A percentile compares a stretch with the other conserved stretches of the same genome.
Evolutionary conservation across 2,888 invertebrate species (phyloP).

Genomic region (Auanema freiburgensis): DNA sequence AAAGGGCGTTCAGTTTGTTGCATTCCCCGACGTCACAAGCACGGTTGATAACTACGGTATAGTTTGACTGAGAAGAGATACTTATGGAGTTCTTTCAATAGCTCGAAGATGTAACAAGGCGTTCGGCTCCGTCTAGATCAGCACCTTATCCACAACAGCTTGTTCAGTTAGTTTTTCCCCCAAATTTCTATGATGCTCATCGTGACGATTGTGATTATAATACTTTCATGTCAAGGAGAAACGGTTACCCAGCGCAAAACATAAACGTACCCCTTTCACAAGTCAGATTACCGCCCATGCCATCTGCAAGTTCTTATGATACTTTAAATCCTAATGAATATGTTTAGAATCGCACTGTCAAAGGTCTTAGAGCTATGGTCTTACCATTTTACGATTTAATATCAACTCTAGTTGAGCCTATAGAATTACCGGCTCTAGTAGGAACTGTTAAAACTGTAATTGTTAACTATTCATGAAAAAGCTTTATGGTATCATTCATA

Average conservation of each 20-base stretch:
- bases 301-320: not conserved
- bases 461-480: not conserved
- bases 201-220: not conserved
- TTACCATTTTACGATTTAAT: slow-evolving; percentile 49
- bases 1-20: slow-evolving; percentile 18
- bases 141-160: not conserved
- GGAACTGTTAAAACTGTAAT: slow-evolving; percentile 15
- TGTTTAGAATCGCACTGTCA: not conserved
- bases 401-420: slow-evolving; percentile 26
- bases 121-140: not conserved
- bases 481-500: too few relatives aligned
- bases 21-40: slow-evolving; percentile 7
- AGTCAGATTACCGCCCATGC: not conserved
- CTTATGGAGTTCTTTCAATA: not conserved
- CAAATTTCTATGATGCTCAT: not conserved
- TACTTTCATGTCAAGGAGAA: not conserved
- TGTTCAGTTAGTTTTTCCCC: not conserved
- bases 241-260: not conserved
- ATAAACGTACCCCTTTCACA: not conserved
- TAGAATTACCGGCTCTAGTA: slow-evolving; percentile 28
- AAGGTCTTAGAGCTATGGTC: slow-evolving; percentile 19
- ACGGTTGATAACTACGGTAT: slow-evolving; percentile 11
- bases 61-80: too few relatives aligned
- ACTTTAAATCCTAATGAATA: slow-evolving; percentile 2
- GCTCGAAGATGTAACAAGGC: not conserved